Base-by-base conservation (phyloP, 2,113 vertebrate species). In the Embiotoca jacksoni region DNA sequence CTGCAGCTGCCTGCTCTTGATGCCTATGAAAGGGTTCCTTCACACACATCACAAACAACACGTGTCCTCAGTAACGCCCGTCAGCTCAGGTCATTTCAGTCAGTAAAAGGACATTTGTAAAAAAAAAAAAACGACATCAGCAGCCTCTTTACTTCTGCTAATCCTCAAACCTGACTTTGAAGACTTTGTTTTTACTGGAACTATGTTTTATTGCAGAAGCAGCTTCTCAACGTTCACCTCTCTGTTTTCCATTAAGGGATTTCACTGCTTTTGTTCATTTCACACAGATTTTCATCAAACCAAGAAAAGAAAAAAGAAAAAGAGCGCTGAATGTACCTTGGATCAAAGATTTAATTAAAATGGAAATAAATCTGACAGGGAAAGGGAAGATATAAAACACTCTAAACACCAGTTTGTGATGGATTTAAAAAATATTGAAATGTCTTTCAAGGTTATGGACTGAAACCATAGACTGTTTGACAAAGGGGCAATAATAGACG, bases 1-100 rank as follows among this genome's bases (percentile, higher is more conserved):
- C 67, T 49, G 75, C 83, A 86, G 81, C 75, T 65, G 64, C 68
- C 78, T 70, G 60, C 62, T 50, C 57, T 32, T 6, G 10, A 13
- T 31, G 35, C 3, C 63, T 7, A 15, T 67, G 50, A 71, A 71
- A 54, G 77, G 37, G 58, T 71, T 67, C 47, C 36, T 37, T 32
- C 53, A 4, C 60, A n/a, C 31, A 46, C 36, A 23, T 23, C 41
- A 67, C 16, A 65, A 52, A 39, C 58, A 61, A 5, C 61, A 62
- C 3, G 3, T 50, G 7, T 30, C 6, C 53, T 64, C 44, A 35
- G 3, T 49, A 37, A 8, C 0, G 2, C 41, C 41, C 3, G 0
- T 35, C 39, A 46, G 37, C 30, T 4, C 9, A 16, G 23, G 30
- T 14, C 30, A 61, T 2, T 60, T 60, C 16, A 31, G 23, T 23